Evolutionary conservation across 92 coral and sea anemone genomes (phyloP).

Genomic region (Pocillopora meandrina): DNA sequence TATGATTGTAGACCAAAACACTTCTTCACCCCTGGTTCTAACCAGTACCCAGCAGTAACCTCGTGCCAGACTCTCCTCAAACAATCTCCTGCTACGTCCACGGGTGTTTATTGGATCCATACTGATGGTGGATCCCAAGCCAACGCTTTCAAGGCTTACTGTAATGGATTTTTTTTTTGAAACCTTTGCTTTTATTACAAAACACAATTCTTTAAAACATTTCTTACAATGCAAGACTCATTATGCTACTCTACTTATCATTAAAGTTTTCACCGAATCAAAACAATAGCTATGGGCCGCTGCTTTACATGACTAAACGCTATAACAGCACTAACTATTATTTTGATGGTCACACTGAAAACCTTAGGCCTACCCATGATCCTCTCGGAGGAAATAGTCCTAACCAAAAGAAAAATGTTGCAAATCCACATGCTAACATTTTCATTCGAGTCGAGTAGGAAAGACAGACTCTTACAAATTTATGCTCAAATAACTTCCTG

Average conservation of each 20-base stretch:
- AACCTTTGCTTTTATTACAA: constrained; percentile 56
- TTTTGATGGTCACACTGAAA: constrained; percentile 17
- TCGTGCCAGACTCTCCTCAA: background rate
- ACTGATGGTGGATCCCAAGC: constrained; percentile 42
- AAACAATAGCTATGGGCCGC: background rate
- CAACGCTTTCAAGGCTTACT: constrained; percentile 54
- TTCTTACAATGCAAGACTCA: constrained; percentile 17
- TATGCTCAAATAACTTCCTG: too few species aligned
- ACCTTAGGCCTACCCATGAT: constrained; percentile 35
- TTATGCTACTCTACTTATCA: too few species aligned
- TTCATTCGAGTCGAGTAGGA: background rate
- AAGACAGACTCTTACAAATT: too few species aligned
- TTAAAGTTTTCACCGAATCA: background rate
- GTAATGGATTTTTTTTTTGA: constrained; percentile 55
- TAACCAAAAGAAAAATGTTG: constrained; percentile 19
- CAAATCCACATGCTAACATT: constrained; percentile 32
- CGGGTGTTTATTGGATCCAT: constrained; percentile 59
- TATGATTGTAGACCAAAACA: background rate
- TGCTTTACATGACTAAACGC: too few species aligned
- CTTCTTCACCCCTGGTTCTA: background rate
- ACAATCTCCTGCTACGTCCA: background rate
- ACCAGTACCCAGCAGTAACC: background rate
- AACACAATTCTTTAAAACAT: constrained; percentile 53
- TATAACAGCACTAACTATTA: background rate
- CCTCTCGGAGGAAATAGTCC: background rate